These are phyloP conservation scores for Octodon degus DNA, from an alignment of 2,113 vertebrate species.

Conservation along the genomic window DNA sequence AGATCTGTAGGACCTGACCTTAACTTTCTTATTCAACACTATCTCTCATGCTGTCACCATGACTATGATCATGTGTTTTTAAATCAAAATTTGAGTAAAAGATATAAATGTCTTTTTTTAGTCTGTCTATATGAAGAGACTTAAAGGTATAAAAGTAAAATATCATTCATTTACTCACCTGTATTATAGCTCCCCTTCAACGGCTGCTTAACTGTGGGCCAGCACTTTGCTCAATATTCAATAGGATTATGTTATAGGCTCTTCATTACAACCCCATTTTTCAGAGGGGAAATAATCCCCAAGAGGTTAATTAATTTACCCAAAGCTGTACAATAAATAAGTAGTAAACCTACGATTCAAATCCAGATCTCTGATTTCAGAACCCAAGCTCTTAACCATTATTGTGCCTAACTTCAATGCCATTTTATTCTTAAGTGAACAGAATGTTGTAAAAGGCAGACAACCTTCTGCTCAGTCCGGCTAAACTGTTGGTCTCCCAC, in stretches of 20 bases:
- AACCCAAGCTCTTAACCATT: neutral
- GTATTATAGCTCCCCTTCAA: slow-evolving; percentile 39
- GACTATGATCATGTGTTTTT: slow-evolving; percentile 31
- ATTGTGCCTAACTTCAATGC: slow-evolving; percentile 23
- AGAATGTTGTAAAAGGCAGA: slow-evolving; percentile 37
- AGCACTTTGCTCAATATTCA: slow-evolving; percentile 5
- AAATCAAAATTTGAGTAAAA: slow-evolving; percentile 55
- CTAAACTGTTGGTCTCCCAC: neutral
- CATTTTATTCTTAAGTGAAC: slow-evolving; percentile 60
- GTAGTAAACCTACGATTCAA: slow-evolving; percentile 14
- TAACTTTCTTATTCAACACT: slow-evolving; percentile 47
- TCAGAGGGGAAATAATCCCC: slow-evolving; percentile 25
- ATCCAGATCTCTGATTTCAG: slow-evolving; percentile 23
- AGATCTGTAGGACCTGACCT: slow-evolving; percentile 26
- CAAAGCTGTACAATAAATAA: neutral
- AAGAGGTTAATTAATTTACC: slow-evolving; percentile 51
- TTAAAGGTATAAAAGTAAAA: slow-evolving; percentile 35
- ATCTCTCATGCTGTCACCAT: neutral
- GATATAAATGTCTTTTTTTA: neutral
- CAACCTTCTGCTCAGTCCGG: neutral
- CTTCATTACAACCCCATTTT: slow-evolving; percentile 27
- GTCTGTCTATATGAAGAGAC: slow-evolving; percentile 9
- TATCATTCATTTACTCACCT: slow-evolving; percentile 9
- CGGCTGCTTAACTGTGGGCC: neutral
- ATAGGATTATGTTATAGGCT: neutral